phyloP scores from a whole-genome alignment of 2,797 vertebrate species.

The Alcedo atthis region DNA sequence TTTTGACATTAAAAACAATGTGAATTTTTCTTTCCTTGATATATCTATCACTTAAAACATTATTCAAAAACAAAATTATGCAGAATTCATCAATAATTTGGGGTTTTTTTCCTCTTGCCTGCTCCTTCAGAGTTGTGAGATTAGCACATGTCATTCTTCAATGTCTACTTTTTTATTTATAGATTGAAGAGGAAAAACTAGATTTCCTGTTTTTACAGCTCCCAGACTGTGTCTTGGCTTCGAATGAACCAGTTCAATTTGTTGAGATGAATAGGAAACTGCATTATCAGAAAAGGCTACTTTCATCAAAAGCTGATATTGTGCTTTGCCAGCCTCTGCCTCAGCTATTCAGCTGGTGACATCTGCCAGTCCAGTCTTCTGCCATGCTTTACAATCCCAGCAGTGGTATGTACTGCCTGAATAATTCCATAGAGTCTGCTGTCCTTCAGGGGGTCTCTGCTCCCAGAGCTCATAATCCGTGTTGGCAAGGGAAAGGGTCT shows the following conservation, averaged over 20 bases:
- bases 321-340: constrained; percentile 27
- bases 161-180: constrained; percentile 28
- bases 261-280: constrained; percentile 23
- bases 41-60: background rate
- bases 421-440: background rate
- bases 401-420: background rate
- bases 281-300: constrained; percentile 1
- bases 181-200: background rate
- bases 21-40: background rate
- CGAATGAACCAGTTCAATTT: constrained; percentile 23
- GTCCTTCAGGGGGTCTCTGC: background rate
- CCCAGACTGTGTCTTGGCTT: constrained; percentile 29
- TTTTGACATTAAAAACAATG: background rate
- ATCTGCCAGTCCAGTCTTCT: background rate
- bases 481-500: background rate
- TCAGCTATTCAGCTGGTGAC: constrained; percentile 19
- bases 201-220: constrained; percentile 28
- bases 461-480: background rate
- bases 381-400: constrained; percentile 4
- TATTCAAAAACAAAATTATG: background rate
- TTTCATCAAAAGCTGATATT: constrained; percentile 10
- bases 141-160: constrained; percentile 16
- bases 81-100: background rate
- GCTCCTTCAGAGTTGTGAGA: background rate
- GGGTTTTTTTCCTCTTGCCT: background rate